Evolutionary conservation across 1,140 invertebrate species (phyloP).

Genomic region (Elymnias hypermnestra): DNA sequence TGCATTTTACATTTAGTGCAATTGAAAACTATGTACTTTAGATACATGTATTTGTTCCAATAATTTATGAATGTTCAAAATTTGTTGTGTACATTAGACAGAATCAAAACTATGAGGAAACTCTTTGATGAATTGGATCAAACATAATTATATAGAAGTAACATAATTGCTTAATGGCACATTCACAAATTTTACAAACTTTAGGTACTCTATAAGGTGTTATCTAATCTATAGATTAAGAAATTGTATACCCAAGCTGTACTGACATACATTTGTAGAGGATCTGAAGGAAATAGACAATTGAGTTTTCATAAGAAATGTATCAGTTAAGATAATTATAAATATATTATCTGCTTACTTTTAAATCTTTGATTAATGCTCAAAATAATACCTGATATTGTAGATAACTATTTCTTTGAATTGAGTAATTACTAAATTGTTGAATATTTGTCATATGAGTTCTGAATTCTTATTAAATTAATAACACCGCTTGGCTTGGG

Average conservation of each 20-base stretch:
- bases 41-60: slow-evolving; percentile 5
- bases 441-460: too few relatives aligned
- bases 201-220: slow-evolving; percentile 15
- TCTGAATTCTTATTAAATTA: too few relatives aligned
- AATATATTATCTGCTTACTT: too few relatives aligned
- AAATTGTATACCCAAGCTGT: slow-evolving; percentile 8
- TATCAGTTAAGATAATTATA: too few relatives aligned
- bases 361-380: not conserved
- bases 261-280: not conserved
- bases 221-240: slow-evolving; percentile 27
- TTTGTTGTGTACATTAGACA: too few relatives aligned
- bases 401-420: too few relatives aligned
- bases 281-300: not conserved
- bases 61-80: not conserved
- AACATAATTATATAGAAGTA: too few relatives aligned
- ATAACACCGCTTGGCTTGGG: too few relatives aligned
- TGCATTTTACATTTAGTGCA: slow-evolving; percentile 11
- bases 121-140: not conserved
- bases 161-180: too few relatives aligned
- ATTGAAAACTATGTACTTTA: slow-evolving; percentile 4
- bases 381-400: not conserved
- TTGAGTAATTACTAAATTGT: too few relatives aligned
- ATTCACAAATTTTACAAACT: not conserved
- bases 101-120: not conserved
- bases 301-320: not conserved